Conservation (phyloP, 2,113 vertebrate species). For the Pelvicachromis taeniatus region DNA sequence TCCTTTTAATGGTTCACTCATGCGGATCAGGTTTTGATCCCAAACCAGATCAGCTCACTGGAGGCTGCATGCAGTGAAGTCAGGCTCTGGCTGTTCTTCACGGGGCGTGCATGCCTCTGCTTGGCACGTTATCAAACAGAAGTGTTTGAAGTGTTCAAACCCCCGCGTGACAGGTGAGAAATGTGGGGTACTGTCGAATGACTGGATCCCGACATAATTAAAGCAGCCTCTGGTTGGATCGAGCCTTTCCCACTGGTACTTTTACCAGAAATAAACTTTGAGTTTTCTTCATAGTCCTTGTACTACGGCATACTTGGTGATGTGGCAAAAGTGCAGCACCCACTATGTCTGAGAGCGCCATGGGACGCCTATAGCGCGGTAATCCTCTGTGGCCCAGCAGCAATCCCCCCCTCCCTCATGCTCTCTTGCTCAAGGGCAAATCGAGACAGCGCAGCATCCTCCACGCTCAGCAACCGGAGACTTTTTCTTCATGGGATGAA, state of each 20-base stretch:
- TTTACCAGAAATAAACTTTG: background rate
- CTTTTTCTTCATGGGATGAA: constrained; percentile 20
- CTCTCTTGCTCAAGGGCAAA: constrained; percentile 55
- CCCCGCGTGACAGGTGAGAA: background rate
- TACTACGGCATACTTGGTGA: background rate
- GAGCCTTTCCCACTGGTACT: background rate
- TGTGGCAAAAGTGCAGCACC: background rate
- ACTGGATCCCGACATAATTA: background rate
- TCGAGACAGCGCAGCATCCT: constrained; percentile 42
- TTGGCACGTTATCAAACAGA: background rate
- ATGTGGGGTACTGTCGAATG: background rate
- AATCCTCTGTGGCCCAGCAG: constrained; percentile 38
- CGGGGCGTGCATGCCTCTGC: background rate
- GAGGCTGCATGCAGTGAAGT: background rate
- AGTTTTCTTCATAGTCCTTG: background rate
- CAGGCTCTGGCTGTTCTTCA: background rate
- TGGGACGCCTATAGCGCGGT: constrained; percentile 10
- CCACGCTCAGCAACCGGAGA: background rate
- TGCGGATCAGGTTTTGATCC: background rate
- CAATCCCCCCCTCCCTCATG: constrained; percentile 24
- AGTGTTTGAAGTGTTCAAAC: background rate
- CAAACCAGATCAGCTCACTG: background rate
- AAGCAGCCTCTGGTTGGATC: background rate
- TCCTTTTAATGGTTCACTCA: background rate
- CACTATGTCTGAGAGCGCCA: background rate